Evolutionary conservation across 2,888 invertebrate genomes (phyloP).

Genomic region (Megalurothrips usitatus): DNA sequence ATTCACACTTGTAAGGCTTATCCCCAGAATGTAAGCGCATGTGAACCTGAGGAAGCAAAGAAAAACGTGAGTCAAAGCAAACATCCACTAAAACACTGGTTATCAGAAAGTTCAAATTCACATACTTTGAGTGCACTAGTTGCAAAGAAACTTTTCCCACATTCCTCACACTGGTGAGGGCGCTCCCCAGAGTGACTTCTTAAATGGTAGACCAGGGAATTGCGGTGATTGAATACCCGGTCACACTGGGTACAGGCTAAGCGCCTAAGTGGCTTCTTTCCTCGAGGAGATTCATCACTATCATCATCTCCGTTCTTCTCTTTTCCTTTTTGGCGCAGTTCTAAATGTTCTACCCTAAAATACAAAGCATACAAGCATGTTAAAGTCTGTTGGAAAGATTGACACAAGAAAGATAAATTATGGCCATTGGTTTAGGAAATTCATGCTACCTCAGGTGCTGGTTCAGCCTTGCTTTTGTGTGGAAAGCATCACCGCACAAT

Average conservation of each 20-base stretch:
- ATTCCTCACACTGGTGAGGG: slow-evolving; percentile 71
- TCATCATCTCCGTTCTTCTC: neutral
- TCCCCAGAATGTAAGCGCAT: slow-evolving; percentile 76
- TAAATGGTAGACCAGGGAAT: slow-evolving; percentile 79
- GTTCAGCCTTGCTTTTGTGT: slow-evolving; percentile 38
- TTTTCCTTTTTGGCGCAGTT: slow-evolving; percentile 30
- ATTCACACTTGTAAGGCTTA: slow-evolving; percentile 76
- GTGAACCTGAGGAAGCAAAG: slow-evolving; percentile 56
- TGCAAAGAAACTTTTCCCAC: slow-evolving; percentile 79
- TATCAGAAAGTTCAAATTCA: slow-evolving; percentile 3
- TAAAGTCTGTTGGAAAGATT: neutral
- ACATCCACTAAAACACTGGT: neutral
- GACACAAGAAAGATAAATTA: neutral
- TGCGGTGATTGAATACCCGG: slow-evolving; percentile 71
- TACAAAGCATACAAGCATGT: neutral
- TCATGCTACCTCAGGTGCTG: slow-evolving; percentile 36
- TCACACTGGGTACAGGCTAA: slow-evolving; percentile 63
- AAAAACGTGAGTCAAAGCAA: slow-evolving; percentile 25
- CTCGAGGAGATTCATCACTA: neutral
- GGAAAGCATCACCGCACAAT: slow-evolving; percentile 42
- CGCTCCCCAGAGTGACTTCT: slow-evolving; percentile 73
- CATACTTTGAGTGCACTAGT: slow-evolving; percentile 71
- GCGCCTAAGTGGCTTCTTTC: slow-evolving; percentile 38
- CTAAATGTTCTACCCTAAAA: slow-evolving; percentile 38
- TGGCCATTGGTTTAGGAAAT: neutral